Base-by-base conservation (phyloP, 2,113 vertebrate species). In the Gorilla gorilla region DNA sequence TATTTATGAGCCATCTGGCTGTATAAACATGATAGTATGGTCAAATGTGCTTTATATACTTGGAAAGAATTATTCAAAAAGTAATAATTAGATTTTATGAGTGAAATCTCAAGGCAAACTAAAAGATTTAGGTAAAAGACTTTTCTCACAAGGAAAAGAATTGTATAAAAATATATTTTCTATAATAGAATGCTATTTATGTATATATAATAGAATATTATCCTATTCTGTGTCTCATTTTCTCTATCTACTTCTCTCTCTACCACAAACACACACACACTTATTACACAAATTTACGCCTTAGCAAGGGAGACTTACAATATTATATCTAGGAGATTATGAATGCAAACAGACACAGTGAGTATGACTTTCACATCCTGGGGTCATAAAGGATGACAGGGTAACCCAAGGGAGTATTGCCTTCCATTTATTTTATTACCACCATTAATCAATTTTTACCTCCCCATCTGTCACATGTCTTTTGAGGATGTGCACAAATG, bases 1-100 rank as follows among this genome's bases (percentile, higher is more conserved):
- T 96, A 97, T 96, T 97, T 93, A 94, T 96, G 78, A 97, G n/a
- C 86, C 93, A 97, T 96, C 72, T 97, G 89, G 66, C n/a, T 55
- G 22, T 52, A 50, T 78, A 93, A 87, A 93, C 59, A 81, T 78
- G 40, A 96, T 86, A 82, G 11, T 64, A 45, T 82, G 79, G 66
- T 68, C 90, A 97, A 82, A 73, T 91, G 59, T 66, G 38, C 25
- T 95, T 13, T 76, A 78, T 86, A 72, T 81, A 3, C 35, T 89
- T 86, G 23, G 32, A 93, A 82, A 91, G 6, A 48, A 50, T 23
- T 85, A 52, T 91, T 93, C 52, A 70, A 8, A 85, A 93, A 93
- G 23, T 94, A 93, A 86, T 75, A 86, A 94, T 72, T 94, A 73
- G 23, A 17, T 38, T 95, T 97, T 64, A 84, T 35, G 5, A 81